These are phyloP conservation scores for Cryptophagus acutangulus DNA, from an alignment of 2,888 invertebrate genomes.

Conservation along the genomic window DNA sequence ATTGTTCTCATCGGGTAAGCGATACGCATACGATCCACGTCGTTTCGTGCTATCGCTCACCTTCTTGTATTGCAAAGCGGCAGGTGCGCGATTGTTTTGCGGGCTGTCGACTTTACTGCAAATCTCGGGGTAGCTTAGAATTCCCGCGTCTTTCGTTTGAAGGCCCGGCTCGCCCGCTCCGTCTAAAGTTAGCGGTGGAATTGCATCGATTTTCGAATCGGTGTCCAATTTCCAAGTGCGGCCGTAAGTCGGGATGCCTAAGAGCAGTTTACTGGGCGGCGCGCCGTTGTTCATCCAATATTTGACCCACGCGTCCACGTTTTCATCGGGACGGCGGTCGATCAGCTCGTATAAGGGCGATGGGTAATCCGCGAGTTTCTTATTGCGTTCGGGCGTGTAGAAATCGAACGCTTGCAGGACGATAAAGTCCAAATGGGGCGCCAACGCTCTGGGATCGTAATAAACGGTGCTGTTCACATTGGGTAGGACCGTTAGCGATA, in stretches of 20 bases:
- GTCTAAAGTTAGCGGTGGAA: slow-evolving; percentile 63
- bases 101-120: slow-evolving; percentile 65
- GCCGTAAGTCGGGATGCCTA: slow-evolving; percentile 65
- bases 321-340: slow-evolving; percentile 62
- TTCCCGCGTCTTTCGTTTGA: slow-evolving; percentile 62
- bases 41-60: slow-evolving; percentile 73
- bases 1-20: slow-evolving; percentile 57
- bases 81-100: slow-evolving; percentile 53
- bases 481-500: slow-evolving; percentile 64
- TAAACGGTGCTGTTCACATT: slow-evolving; percentile 72
- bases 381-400: slow-evolving; percentile 64
- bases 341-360: slow-evolving; percentile 67
- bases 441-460: slow-evolving; percentile 67
- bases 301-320: slow-evolving; percentile 59
- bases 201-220: slow-evolving; percentile 68
- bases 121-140: slow-evolving; percentile 71
- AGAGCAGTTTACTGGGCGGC: slow-evolving; percentile 61
- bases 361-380: slow-evolving; percentile 69
- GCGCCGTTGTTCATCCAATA: slow-evolving; percentile 61
- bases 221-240: slow-evolving; percentile 70
- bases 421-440: slow-evolving; percentile 70
- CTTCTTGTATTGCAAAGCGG: slow-evolving; percentile 60
- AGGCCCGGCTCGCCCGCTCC: slow-evolving; percentile 67
- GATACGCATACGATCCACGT: slow-evolving; percentile 71
- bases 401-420: slow-evolving; percentile 74